These are phyloP conservation scores for Aphis gossypii DNA, from an alignment of 1,140 invertebrate genomes.

Conservation along the genomic window DNA sequence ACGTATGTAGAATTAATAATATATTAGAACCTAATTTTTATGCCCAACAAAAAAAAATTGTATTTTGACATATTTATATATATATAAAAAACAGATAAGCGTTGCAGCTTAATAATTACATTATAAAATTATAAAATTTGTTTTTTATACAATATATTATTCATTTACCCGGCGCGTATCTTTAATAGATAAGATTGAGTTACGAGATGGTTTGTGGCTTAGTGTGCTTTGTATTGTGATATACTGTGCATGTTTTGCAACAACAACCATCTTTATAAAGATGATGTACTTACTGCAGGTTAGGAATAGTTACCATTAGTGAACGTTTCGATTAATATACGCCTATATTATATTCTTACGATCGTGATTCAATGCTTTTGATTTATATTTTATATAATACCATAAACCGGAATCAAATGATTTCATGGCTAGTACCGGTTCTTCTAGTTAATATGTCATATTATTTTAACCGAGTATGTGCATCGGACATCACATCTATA, in stretches of 20 bases:
- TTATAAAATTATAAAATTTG: not conserved
- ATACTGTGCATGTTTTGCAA: not conserved
- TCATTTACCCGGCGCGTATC: not conserved
- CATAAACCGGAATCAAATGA: not conserved
- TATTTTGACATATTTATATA: not conserved
- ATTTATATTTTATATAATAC: constrained; percentile 4
- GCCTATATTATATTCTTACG: not conserved
- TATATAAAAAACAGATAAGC: not conserved
- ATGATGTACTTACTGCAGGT: not conserved
- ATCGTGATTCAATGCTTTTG: not conserved
- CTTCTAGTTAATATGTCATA: not conserved
- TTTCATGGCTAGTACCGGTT: not conserved
- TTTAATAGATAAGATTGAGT: not conserved
- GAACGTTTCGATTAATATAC: not conserved
- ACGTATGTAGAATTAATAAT: constrained; percentile 70
- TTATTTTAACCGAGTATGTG: not conserved
- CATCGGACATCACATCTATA: no score
- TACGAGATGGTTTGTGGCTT: not conserved
- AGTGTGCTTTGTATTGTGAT: not conserved
- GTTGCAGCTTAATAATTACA: not conserved
- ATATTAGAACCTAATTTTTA: not conserved
- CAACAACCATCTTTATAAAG: not conserved
- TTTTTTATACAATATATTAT: not conserved
- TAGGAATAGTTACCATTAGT: not conserved
- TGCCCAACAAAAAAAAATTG: not conserved